phyloP scores from a whole-genome alignment of 2,797 vertebrate species.

The Xiphophorus birchmanni region DNA sequence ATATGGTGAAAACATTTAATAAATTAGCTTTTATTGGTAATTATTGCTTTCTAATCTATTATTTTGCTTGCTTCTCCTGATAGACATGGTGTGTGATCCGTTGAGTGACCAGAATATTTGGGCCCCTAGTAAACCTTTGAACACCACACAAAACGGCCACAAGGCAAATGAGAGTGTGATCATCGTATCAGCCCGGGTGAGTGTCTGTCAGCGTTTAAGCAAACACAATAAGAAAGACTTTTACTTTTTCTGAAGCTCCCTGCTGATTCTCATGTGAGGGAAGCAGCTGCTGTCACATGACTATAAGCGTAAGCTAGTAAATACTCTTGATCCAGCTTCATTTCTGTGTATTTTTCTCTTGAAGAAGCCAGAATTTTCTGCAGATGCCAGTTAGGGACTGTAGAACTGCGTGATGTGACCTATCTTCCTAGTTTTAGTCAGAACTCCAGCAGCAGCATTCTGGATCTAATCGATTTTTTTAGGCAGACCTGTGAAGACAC shows the following conservation, averaged over 20 bases:
- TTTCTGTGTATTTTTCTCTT: not conserved
- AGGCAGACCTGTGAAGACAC: no score
- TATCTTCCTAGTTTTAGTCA: no score
- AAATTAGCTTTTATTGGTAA: not conserved
- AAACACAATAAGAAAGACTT: not conserved
- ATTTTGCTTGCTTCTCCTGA: not conserved
- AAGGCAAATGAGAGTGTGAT: constrained; percentile 78
- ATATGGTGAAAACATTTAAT: not conserved
- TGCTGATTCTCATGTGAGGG: not conserved
- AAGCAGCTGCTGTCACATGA: constrained; percentile 18
- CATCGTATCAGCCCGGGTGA: constrained; percentile 87
- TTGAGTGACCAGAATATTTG: constrained; percentile 89
- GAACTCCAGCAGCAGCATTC: no score
- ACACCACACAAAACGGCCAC: constrained; percentile 79
- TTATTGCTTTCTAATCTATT: not conserved
- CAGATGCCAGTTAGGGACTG: no score
- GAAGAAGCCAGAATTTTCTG: not conserved
- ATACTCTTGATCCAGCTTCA: not conserved
- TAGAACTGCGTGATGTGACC: no score
- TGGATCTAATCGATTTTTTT: no score
- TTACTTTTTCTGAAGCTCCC: not conserved
- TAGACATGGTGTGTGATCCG: constrained; percentile 91
- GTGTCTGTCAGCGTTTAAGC: constrained; percentile 32
- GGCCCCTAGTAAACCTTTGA: constrained; percentile 85
- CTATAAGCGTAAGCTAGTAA: not conserved